phyloP scores from a whole-genome alignment of 1,140 invertebrate species.

The Penaeus japonicus region DNA sequence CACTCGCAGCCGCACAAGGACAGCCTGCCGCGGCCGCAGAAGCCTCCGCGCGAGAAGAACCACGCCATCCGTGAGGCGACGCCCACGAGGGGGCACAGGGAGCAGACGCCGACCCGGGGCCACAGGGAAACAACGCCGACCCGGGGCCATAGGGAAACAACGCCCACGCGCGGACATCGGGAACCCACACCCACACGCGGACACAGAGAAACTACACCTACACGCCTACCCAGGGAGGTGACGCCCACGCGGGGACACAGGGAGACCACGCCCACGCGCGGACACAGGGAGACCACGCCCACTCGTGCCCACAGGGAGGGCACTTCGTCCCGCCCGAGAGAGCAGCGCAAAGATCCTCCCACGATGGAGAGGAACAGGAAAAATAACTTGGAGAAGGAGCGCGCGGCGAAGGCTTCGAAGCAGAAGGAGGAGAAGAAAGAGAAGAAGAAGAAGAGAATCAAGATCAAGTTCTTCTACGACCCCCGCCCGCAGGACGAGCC shows the following conservation, averaged over 20 bases:
- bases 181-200: background rate
- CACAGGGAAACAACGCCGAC: background rate
- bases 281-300: slow-evolving; percentile 2
- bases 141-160: background rate
- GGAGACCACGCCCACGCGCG: background rate
- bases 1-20: slow-evolving; percentile 15
- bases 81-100: background rate
- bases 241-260: background rate
- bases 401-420: slow-evolving; percentile 37
- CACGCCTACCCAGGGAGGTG: background rate
- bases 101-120: background rate
- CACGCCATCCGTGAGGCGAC: background rate
- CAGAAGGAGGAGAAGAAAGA: slow-evolving; percentile 51
- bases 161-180: background rate
- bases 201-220: background rate
- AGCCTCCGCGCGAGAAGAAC: slow-evolving; percentile 14
- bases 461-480: slow-evolving; percentile 59
- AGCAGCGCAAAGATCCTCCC: background rate
- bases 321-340: background rate
- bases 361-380: slow-evolving; percentile 35
- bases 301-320: background rate
- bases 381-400: slow-evolving; percentile 48
- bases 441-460: slow-evolving; percentile 58
- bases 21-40: slow-evolving; percentile 7
- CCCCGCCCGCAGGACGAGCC: slow-evolving; percentile 53